phyloP scores from a whole-genome alignment of 2,797 vertebrate species.

The Clamator glandarius region DNA sequence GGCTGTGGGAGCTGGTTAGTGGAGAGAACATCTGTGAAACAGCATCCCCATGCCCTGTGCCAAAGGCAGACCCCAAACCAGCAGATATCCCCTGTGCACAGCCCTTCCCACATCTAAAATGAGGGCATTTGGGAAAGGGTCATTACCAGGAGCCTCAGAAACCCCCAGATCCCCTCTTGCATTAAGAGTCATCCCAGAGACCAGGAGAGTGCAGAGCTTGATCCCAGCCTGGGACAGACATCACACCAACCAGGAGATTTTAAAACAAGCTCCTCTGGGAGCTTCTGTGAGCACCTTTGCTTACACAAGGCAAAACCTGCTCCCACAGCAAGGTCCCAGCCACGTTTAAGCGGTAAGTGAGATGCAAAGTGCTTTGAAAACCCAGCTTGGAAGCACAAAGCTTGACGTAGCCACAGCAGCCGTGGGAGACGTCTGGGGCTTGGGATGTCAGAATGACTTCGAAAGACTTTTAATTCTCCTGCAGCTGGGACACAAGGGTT shows the following conservation, averaged over 20 bases:
- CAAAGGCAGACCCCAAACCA: not conserved
- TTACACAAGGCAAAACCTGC: not conserved
- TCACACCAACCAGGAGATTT: not conserved
- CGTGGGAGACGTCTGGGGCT: not conserved
- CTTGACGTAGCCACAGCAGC: rapidly evolving
- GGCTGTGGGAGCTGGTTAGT: not conserved
- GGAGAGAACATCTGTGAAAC: not conserved
- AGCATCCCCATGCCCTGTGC: rapidly evolving
- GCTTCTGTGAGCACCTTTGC: not conserved
- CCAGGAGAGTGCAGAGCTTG: not conserved
- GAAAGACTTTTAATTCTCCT: not conserved
- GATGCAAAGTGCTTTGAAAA: not conserved
- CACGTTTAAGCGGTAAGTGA: rapidly evolving
- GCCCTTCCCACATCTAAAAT: not conserved
- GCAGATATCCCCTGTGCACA: rapidly evolving
- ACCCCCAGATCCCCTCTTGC: not conserved
- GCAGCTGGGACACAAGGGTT: rapidly evolving
- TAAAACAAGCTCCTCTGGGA: not conserved
- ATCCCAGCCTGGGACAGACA: not conserved
- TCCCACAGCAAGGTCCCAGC: rapidly evolving
- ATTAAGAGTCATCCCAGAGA: rapidly evolving
- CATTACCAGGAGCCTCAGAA: not conserved
- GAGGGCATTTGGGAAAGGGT: not conserved
- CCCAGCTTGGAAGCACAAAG: not conserved
- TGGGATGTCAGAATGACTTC: not conserved